Conservation (phyloP, 2,888 invertebrate genomes). For the Polymixis lichenea region DNA sequence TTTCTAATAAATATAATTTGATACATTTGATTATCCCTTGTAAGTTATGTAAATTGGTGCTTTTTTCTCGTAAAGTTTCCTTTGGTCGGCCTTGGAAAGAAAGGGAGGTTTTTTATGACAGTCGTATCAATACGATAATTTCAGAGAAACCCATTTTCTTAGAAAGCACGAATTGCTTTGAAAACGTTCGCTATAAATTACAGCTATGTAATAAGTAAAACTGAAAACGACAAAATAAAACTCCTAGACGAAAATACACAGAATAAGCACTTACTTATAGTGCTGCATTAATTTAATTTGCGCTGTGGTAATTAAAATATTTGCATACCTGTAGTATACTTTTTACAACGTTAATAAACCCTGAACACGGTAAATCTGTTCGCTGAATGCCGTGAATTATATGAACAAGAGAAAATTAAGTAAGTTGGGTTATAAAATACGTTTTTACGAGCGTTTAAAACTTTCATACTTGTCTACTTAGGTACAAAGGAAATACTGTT, state of each 20-base stretch:
- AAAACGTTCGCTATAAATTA: background rate
- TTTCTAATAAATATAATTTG: background rate
- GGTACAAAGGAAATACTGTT: slow-evolving; percentile 2
- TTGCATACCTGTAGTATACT: slow-evolving; percentile 44
- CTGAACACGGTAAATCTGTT: slow-evolving; percentile 43
- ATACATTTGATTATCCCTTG: background rate
- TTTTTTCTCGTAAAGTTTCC: background rate
- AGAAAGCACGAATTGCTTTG: background rate
- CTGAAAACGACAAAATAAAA: background rate
- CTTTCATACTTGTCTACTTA: slow-evolving; percentile 57
- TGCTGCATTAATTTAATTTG: slow-evolving; percentile 19
- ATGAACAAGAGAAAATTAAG: slow-evolving; percentile 70
- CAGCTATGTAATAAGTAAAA: background rate
- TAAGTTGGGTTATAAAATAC: slow-evolving; percentile 72
- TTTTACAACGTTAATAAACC: slow-evolving; percentile 50
- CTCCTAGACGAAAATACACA: background rate
- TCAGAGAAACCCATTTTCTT: background rate
- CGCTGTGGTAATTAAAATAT: slow-evolving; percentile 52
- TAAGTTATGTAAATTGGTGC: background rate
- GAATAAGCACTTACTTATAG: background rate
- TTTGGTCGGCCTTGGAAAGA: background rate
- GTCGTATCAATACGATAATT: background rate
- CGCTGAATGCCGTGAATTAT: slow-evolving; percentile 55
- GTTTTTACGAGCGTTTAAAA: slow-evolving; percentile 71
- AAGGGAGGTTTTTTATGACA: background rate